Evolutionary conservation across 1,140 invertebrate species (phyloP), one percentile per base, ranked within the genome.

Genomic region (Pantala flavescens): DNA sequence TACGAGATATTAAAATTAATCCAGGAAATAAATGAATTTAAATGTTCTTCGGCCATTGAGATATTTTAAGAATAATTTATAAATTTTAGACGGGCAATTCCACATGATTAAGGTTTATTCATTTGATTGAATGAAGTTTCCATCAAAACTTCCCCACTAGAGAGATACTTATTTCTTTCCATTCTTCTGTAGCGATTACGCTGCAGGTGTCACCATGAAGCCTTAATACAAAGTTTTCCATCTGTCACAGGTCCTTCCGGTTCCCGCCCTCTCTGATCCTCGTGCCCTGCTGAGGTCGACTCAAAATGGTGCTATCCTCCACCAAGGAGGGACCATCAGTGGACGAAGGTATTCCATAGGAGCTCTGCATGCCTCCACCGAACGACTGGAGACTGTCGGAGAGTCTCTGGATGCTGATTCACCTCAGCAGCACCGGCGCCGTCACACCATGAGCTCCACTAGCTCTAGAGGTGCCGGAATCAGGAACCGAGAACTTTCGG

Each of bases 281-380:
- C 84, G 84, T 43, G 84, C 85, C 75, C 84, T 87, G 63, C 81
- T 93, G 43, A 85, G 90, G 49, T 86, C 87, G 71, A 93, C 91
- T 10, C 87, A 91, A 80, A 93, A 94, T 83, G 92, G 91, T 23
- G 88, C 87, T 77, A 91, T 93, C 77, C 82, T 93, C 43, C 90
- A 91, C 74, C 88, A 89, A 16, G 90, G 90, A 10, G 92, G 91
- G 16, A 93, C 92, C 75, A 89, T 93, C 78, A 90, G 88, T 77
- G 90, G 90, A 0, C 81, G 88, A 19, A 81, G 85, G 76, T 80
- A 80, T 10, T 78, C 80, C 24, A 63, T 63, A 16, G 49, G 49
- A 21, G 14, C 49, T 1, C 49, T 63, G 5, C 49, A 63, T 21
- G 49, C 49, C 16, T 16, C 49, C 49, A 63, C 14, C 16, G 79